Evolutionary conservation across 2,888 invertebrate species (phyloP).

Genomic region (Mythimna impura): DNA sequence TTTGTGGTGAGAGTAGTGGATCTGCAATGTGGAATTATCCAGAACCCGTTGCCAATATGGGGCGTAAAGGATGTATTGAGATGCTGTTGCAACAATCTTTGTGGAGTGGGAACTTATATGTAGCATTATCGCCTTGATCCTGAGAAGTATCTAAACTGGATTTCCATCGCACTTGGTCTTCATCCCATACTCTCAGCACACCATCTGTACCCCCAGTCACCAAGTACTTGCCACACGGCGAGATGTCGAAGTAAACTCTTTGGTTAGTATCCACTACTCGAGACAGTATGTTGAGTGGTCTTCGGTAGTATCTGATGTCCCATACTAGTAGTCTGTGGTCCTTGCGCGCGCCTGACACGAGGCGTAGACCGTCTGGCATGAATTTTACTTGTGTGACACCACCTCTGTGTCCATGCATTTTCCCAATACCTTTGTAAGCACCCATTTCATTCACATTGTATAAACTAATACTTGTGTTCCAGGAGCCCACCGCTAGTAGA

Average conservation of each 20-base stretch:
- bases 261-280: slow-evolving; percentile 95
- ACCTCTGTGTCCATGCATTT: slow-evolving; percentile 87
- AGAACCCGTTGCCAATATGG: slow-evolving; percentile 95
- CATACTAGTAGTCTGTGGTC: slow-evolving; percentile 96
- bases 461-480: slow-evolving; percentile 90
- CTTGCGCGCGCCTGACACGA: slow-evolving; percentile 96
- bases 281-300: slow-evolving; percentile 88
- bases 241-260: slow-evolving; percentile 95
- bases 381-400: slow-evolving; percentile 97
- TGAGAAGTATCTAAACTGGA: slow-evolving; percentile 73
- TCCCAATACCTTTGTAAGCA: slow-evolving; percentile 89
- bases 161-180: slow-evolving; percentile 81
- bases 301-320: slow-evolving; percentile 94
- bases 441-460: slow-evolving; percentile 88
- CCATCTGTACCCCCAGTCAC: slow-evolving; percentile 94
- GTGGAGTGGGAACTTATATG: slow-evolving; percentile 91
- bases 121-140: slow-evolving; percentile 74
- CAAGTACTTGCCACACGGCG: slow-evolving; percentile 92
- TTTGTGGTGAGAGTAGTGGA: slow-evolving; percentile 68
- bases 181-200: slow-evolving; percentile 92
- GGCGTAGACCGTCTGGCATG: slow-evolving; percentile 93
- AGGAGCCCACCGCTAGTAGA: slow-evolving; percentile 90
- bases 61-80: slow-evolving; percentile 95
- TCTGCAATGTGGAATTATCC: slow-evolving; percentile 94
- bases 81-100: slow-evolving; percentile 96